A percentile compares a stretch with the other conserved stretches of the same genome.
phyloP scores from a whole-genome alignment of 2,113 vertebrate genomes.

The Onychostruthus taczanowskii region DNA sequence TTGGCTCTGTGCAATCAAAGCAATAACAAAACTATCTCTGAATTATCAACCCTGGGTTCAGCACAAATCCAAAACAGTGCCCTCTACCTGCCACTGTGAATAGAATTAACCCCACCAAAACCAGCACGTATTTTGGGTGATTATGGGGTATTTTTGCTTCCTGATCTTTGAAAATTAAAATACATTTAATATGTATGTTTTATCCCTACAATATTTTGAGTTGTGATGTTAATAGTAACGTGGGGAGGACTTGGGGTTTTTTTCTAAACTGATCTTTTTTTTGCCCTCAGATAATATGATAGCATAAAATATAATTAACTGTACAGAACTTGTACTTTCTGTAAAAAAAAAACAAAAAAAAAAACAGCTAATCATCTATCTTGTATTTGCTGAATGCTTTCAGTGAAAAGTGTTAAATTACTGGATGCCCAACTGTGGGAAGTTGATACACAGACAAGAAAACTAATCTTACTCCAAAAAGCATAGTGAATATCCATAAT shows the following conservation, averaged over 20 bases:
- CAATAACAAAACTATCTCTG: not conserved
- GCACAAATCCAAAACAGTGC: not conserved
- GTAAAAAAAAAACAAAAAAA: not conserved
- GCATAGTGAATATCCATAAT: slow-evolving; percentile 42
- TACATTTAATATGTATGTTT: not conserved
- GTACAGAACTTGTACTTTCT: not conserved
- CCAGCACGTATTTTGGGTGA: not conserved
- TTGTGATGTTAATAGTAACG: not conserved
- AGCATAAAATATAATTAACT: slow-evolving; percentile 4
- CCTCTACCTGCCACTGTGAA: not conserved
- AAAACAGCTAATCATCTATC: not conserved
- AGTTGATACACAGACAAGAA: slow-evolving; percentile 54
- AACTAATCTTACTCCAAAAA: slow-evolving; percentile 22
- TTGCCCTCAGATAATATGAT: not conserved
- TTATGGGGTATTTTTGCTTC: not conserved
- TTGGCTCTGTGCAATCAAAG: not conserved
- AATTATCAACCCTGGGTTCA: not conserved
- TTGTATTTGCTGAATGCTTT: slow-evolving; percentile 36
- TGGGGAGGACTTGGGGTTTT: rapidly evolving
- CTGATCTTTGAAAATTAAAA: not conserved
- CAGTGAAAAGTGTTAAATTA: slow-evolving; percentile 56
- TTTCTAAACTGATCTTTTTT: not conserved
- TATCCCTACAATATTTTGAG: not conserved
- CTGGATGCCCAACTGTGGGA: slow-evolving; percentile 12
- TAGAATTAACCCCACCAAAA: not conserved